phyloP scores from a whole-genome alignment of 2,797 vertebrate species.

The Menidia menidia region DNA sequence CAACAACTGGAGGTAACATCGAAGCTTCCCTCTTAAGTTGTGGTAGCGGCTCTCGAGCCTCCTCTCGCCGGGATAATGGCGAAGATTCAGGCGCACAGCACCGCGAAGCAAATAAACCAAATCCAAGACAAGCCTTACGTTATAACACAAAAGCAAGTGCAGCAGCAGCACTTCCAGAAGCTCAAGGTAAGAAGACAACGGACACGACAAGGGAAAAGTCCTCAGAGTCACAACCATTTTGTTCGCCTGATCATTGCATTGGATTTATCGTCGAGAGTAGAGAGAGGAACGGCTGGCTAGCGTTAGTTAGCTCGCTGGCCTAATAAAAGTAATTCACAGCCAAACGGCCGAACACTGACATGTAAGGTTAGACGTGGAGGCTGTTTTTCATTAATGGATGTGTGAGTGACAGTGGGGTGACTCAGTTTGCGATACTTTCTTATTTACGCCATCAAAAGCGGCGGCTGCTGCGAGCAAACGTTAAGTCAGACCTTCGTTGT shows the following conservation, averaged over 20 bases:
- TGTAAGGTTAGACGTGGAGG: constrained; percentile 42
- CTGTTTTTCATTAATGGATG: constrained; percentile 37
- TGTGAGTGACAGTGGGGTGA: constrained; percentile 39
- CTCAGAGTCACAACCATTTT: constrained; percentile 82
- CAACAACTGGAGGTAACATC: constrained; percentile 78
- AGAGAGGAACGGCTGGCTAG: constrained; percentile 67
- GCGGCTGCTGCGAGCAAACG: constrained; percentile 56
- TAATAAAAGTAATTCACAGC: constrained; percentile 76
- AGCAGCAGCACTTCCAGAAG: constrained; percentile 90
- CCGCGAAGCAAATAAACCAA: constrained; percentile 86
- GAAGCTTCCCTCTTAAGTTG: constrained; percentile 76
- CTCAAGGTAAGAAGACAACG: constrained; percentile 85
- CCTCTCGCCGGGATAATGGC: constrained; percentile 85
- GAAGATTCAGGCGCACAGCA: constrained; percentile 88
- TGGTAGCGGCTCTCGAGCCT: constrained; percentile 74
- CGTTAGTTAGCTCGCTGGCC: constrained; percentile 70
- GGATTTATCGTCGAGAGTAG: constrained; percentile 65
- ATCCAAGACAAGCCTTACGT: constrained; percentile 87
- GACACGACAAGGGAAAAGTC: constrained; percentile 72
- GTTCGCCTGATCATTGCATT: constrained; percentile 66
- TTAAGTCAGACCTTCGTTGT: constrained; percentile 67
- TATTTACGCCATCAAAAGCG: constrained; percentile 61
- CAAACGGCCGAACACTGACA: constrained; percentile 39
- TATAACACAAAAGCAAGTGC: constrained; percentile 87
- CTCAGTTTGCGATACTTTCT: constrained; percentile 62